Conservation (phyloP, 2,888 invertebrate genomes). For the Cataglyphis rosenhaueri region DNA sequence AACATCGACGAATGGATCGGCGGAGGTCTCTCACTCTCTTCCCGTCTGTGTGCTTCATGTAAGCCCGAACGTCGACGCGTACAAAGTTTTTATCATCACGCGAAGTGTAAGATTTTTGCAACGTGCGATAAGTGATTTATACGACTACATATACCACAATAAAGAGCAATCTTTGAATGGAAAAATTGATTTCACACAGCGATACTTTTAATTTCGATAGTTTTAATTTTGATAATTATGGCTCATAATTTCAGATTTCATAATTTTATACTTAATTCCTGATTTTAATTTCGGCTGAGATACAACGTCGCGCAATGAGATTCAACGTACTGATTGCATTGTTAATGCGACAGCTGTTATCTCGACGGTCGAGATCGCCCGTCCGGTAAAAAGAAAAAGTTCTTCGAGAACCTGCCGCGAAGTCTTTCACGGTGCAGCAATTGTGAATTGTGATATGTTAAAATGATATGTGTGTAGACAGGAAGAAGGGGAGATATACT, state of each 20-base stretch:
- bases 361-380: constrained; percentile 47
- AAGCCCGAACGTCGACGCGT: constrained; percentile 37
- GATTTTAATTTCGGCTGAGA: constrained; percentile 44
- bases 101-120: constrained; percentile 14
- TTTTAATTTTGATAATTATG: constrained; percentile 2
- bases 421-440: constrained; percentile 49
- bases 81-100: constrained; percentile 32
- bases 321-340: constrained; percentile 50
- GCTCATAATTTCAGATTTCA: constrained; percentile 7
- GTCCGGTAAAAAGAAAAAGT: constrained; percentile 46
- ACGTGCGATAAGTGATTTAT: background rate
- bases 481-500: constrained; percentile 53
- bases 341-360: constrained; percentile 55
- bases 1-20: constrained; percentile 66
- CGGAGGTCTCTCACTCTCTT: constrained; percentile 61
- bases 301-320: constrained; percentile 21
- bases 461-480: constrained; percentile 48
- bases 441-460: constrained; percentile 51
- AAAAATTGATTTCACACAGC: constrained; percentile 18
- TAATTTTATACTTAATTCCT: background rate
- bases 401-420: constrained; percentile 19
- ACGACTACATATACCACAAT: too few relatives aligned
- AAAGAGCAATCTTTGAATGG: background rate
- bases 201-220: background rate
- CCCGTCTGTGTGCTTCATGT: constrained; percentile 41